A percentile compares a stretch with the other conserved stretches of the same genome.
phyloP scores from a whole-genome alignment of 1,140 invertebrate genomes.

The Lutraria rhynchaena region DNA sequence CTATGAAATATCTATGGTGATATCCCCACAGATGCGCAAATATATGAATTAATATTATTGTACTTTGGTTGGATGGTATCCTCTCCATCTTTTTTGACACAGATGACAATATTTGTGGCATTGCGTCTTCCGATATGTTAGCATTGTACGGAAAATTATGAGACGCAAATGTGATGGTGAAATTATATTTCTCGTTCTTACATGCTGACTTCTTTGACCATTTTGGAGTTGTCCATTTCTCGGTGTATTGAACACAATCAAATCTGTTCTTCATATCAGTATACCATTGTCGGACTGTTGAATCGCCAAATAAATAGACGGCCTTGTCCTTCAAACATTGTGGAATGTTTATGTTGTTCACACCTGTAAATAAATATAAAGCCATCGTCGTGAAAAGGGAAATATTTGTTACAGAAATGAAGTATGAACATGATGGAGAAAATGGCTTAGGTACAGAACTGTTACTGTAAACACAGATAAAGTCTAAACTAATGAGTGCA shows the following conservation, averaged over 20 bases:
- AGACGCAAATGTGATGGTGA: background rate
- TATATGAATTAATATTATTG: conserved; percentile 1
- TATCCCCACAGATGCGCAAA: background rate
- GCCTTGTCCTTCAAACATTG: conserved; percentile 1
- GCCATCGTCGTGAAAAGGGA: too few species aligned
- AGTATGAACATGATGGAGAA: too few species aligned
- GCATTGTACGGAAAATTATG: background rate
- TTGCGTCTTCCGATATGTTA: background rate
- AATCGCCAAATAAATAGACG: conserved; percentile 18
- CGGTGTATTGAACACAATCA: background rate
- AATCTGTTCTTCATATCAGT: background rate
- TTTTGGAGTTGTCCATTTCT: conserved; percentile 21
- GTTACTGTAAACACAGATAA: too few species aligned
- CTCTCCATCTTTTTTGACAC: background rate
- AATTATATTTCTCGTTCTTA: conserved; percentile 1
- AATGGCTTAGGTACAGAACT: too few species aligned
- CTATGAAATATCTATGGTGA: background rate
- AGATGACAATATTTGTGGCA: background rate
- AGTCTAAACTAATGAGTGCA: too few species aligned
- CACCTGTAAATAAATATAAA: too few species aligned
- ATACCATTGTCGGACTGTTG: conserved; percentile 8
- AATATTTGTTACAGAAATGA: too few species aligned
- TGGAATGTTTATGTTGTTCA: too few species aligned
- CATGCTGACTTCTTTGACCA: conserved; percentile 7
- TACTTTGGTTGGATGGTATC: background rate